phyloP scores from a whole-genome alignment of 2,113 vertebrate genomes.

The Falcunculus frontatus region DNA sequence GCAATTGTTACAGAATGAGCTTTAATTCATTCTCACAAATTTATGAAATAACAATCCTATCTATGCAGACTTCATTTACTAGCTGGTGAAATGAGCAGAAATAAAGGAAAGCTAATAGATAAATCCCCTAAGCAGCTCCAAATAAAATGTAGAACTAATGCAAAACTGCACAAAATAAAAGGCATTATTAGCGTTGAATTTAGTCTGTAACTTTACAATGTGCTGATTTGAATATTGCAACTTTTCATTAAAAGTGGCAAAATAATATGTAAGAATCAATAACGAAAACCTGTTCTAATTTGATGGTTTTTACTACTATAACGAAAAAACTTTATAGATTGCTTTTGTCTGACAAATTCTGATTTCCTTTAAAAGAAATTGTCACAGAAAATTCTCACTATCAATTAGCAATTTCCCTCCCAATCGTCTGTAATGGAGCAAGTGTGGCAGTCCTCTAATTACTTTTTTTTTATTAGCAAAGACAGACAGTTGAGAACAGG shows the following conservation, averaged over 20 bases:
- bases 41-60: constrained; percentile 44
- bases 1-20: constrained; percentile 8
- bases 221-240: neutral
- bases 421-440: neutral
- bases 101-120: constrained; percentile 22
- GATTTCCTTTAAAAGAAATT: neutral
- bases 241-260: neutral
- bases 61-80: constrained; percentile 30
- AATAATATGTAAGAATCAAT: neutral
- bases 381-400: neutral
- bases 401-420: constrained; percentile 11
- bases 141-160: neutral
- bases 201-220: neutral
- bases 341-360: neutral
- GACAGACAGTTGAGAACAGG: constrained; percentile 1
- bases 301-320: neutral
- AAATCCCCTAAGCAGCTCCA: neutral
- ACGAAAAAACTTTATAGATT: neutral
- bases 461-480: neutral
- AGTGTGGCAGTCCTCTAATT: neutral
- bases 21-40: constrained; percentile 20
- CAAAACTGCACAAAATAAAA: neutral
- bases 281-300: neutral
- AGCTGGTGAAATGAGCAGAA: constrained; percentile 30
- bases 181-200: neutral